Conservation (phyloP, 2,113 vertebrate species). For the Eidolon helvum region DNA sequence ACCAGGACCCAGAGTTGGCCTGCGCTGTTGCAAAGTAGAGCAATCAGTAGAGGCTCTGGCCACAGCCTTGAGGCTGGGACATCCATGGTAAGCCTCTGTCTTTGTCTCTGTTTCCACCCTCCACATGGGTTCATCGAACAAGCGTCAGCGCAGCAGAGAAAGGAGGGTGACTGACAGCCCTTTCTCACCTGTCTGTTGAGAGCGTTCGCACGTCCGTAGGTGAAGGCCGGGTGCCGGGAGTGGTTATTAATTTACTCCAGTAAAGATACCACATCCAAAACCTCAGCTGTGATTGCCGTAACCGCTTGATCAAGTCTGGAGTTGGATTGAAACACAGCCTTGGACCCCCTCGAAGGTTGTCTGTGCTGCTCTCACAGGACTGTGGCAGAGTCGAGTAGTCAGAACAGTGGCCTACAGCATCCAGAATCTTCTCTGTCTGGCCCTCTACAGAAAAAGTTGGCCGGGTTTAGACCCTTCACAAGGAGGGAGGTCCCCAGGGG, state of each 20-base stretch:
- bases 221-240: not conserved
- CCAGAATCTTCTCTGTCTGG: not conserved
- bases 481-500: not conserved
- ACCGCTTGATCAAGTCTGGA: constrained; percentile 26
- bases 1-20: not conserved
- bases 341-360: not conserved
- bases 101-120: not conserved
- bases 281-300: constrained; percentile 22
- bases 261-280: not conserved
- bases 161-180: not conserved
- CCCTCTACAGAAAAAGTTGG: not conserved
- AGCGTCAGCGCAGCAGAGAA: not conserved
- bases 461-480: not conserved
- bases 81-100: not conserved
- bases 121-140: not conserved
- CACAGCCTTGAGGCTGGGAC: not conserved
- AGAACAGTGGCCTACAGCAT: not conserved
- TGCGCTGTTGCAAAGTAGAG: not conserved
- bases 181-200: not conserved
- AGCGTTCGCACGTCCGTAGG: constrained; percentile 10
- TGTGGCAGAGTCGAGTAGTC: not conserved
- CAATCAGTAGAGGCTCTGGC: not conserved
- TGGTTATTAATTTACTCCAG: constrained; percentile 21
- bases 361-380: not conserved
- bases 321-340: not conserved